Evolutionary conservation across 2,888 invertebrate species (phyloP), one percentile per base, ranked within the genome.

Genomic region (Dicroscelio sp.): DNA sequence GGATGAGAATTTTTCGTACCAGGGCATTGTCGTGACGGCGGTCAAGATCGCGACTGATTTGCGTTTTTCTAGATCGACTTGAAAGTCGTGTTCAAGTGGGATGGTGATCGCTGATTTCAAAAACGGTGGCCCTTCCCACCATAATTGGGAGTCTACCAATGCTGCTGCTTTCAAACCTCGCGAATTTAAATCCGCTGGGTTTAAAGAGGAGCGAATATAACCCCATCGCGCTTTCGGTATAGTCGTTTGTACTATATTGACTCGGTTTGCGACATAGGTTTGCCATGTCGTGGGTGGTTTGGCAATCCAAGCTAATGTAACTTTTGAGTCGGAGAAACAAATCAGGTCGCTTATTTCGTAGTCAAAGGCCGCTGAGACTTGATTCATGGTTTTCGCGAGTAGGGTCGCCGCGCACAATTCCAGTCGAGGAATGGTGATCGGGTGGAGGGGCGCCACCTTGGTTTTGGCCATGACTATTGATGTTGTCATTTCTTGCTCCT

Each of bases 161-260:
- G 76, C 58, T 8, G 8, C 3, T 0, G n/a, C 1, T 1, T 60
- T 3, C 25, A 75, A 55, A 0, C 79, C 79, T 4, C 79, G 30
- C 8, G 79, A 79, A 65, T 79, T 79, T 6, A 79, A 31, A 48
- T 79, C 79, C 3, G 79, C 65, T 0, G 65, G 65, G 27, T 79
- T 79, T 0, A 23, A 1, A 31, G n/a, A 31, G 20, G 79, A 79
- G 5, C 48, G 48, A 12, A 79, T 17, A n/a, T 79, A 33, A 1
- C 43, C 52, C 79, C 79, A 79, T n/a, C 12, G 14, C 0, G 25
- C 33, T 0, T 65, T n/a, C 0, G 65, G 79, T 0, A 52, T 6
- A 4, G 0, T 0, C 0, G 63, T 65, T 79, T 79, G 79, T 2
- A 79, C 65, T 4, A 10, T 0, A 0, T 48, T 65, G 17, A 79